Evolutionary conservation across 2,797 vertebrate species (phyloP).

Genomic region (Florisuga fusca): DNA sequence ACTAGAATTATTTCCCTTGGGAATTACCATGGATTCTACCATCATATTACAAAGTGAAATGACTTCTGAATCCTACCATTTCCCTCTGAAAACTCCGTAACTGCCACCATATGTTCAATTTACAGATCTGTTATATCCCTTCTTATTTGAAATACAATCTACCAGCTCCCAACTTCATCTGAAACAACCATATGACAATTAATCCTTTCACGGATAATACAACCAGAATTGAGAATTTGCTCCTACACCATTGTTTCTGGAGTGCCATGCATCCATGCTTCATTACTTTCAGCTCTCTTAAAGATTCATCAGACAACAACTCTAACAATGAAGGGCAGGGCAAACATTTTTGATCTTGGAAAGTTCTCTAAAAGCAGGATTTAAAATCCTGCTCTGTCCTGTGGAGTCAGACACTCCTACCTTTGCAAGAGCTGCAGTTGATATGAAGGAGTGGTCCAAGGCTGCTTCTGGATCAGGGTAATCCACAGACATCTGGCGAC

Average conservation of each 20-base stretch:
- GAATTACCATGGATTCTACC: not conserved
- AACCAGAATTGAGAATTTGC: not conserved
- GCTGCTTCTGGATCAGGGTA: constrained; percentile 84
- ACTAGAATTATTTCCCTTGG: constrained; percentile 3
- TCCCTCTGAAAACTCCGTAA: not conserved
- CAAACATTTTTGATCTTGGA: not conserved
- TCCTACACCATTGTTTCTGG: not conserved
- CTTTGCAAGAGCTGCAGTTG: constrained; percentile 74
- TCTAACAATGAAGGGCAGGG: not conserved
- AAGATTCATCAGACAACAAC: not conserved
- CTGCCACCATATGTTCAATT: not conserved
- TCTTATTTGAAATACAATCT: not conserved
- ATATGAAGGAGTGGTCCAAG: constrained; percentile 74
- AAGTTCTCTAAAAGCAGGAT: not conserved
- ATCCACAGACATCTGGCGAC: constrained; percentile 93
- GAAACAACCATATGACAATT: not conserved
- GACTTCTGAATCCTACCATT: not conserved
- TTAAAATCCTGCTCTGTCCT: not conserved
- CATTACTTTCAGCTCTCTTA: not conserved
- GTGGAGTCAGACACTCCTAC: constrained; percentile 38
- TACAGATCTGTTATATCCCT: not conserved
- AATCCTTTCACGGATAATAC: not conserved
- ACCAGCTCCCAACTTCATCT: not conserved
- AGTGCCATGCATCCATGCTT: not conserved
- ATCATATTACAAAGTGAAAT: not conserved